A percentile compares a stretch with the other conserved stretches of the same genome.
These are phyloP conservation scores for Drosophila neutralis DNA, from an alignment of 2,888 invertebrate genomes.

Conservation along the genomic window DNA sequence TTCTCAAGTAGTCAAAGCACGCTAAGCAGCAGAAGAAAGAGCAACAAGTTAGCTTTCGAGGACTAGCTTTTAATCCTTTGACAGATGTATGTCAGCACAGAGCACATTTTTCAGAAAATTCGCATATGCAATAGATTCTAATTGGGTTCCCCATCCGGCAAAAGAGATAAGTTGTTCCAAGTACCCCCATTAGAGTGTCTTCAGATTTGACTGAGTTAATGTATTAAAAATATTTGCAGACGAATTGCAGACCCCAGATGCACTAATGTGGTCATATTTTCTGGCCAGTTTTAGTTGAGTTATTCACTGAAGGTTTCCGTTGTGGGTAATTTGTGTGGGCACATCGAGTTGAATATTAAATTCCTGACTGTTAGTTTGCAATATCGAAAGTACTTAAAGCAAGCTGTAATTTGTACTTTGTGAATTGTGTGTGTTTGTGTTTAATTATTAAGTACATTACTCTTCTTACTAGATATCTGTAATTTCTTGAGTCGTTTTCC, in stretches of 20 bases:
- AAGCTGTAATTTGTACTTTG: slow-evolving; percentile 13
- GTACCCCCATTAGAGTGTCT: neutral
- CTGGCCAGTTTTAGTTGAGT: slow-evolving; percentile 19
- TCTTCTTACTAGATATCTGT: neutral
- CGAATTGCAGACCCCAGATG: neutral
- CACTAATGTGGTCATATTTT: slow-evolving; percentile 37
- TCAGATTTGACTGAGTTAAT: neutral
- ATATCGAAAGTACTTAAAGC: neutral
- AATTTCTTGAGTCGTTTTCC: slow-evolving; percentile 3
- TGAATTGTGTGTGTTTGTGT: slow-evolving; percentile 3
- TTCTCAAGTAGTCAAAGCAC: neutral
- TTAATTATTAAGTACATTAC: slow-evolving; percentile 19
- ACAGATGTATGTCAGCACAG: neutral
- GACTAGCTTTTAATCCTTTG: neutral
- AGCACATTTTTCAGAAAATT: neutral
- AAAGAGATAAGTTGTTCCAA: neutral
- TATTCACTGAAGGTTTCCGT: neutral
- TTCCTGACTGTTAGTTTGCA: slow-evolving; percentile 1
- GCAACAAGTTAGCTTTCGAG: neutral
- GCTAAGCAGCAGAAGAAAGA: neutral
- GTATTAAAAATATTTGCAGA: neutral
- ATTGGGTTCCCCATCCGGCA: neutral
- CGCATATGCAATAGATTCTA: neutral
- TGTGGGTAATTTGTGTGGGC: slow-evolving; percentile 3
- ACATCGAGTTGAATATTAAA: slow-evolving; percentile 13